phyloP scores from a whole-genome alignment of 2,888 invertebrate genomes.

The Clivina fossor region DNA sequence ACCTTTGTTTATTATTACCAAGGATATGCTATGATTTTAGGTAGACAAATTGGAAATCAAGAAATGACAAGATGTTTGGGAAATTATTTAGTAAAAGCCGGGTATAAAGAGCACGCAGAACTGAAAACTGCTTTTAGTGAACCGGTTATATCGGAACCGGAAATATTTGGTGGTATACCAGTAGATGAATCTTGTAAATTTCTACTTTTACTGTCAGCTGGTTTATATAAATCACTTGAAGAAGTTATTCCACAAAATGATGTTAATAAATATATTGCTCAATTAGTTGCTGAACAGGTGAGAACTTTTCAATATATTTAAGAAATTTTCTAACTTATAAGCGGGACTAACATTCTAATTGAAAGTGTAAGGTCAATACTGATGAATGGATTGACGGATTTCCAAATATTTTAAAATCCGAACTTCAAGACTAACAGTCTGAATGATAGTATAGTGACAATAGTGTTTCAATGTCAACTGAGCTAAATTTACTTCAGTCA shows the following conservation, averaged over 20 bases:
- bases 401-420: too few species aligned
- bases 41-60: slow-evolving; percentile 74
- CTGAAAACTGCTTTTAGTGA: slow-evolving; percentile 69
- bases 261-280: slow-evolving; percentile 78
- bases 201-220: slow-evolving; percentile 81
- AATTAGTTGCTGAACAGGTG: slow-evolving; percentile 77
- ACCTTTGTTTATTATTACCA: too few species aligned
- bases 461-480: too few species aligned
- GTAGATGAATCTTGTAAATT: slow-evolving; percentile 81
- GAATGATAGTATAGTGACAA: too few species aligned
- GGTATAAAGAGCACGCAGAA: slow-evolving; percentile 80
- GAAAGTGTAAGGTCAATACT: too few species aligned
- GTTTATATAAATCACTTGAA: slow-evolving; percentile 80
- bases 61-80: slow-evolving; percentile 84
- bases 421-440: too few species aligned
- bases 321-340: too few species aligned
- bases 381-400: too few species aligned
- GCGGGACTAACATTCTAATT: too few species aligned
- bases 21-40: too few species aligned
- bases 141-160: slow-evolving; percentile 82
- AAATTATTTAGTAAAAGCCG: slow-evolving; percentile 83
- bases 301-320: slow-evolving; percentile 20
- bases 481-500: too few species aligned
- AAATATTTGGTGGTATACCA: slow-evolving; percentile 77
- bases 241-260: slow-evolving; percentile 76